Evolutionary conservation across 2,797 vertebrate species (phyloP).

Genomic region (Cebuella pygmaea): DNA sequence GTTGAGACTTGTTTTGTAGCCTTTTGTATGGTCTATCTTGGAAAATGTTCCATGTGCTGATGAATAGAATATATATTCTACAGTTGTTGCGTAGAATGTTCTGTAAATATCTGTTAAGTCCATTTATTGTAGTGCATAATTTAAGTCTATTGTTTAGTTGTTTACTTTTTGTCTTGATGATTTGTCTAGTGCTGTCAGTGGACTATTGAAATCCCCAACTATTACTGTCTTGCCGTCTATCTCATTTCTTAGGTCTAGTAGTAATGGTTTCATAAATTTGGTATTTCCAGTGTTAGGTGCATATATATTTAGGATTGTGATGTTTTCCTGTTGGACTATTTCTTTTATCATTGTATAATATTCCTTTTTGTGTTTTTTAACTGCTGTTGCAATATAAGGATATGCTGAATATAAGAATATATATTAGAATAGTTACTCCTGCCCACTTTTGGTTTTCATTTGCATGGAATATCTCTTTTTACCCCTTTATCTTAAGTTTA

Average conservation of each 20-base stretch:
- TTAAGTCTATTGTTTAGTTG: neutral
- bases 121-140: neutral
- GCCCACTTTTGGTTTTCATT: neutral
- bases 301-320: neutral
- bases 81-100: neutral
- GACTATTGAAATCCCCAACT: neutral
- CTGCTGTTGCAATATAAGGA: neutral
- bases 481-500: neutral
- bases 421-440: neutral
- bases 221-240: neutral
- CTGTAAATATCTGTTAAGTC: neutral
- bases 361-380: neutral
- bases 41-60: neutral
- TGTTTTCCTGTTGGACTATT: neutral
- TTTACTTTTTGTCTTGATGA: neutral
- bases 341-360: neutral
- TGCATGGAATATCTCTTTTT: neutral
- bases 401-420: neutral
- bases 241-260: neutral
- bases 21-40: neutral
- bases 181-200: neutral
- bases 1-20: neutral
- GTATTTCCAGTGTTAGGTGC: neutral
- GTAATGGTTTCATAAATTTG: neutral
- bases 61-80: neutral